A percentile compares a stretch with the other conserved stretches of the same genome.
Evolutionary conservation across 2,113 vertebrate species (phyloP).

Genomic region (Amia ocellicauda): DNA sequence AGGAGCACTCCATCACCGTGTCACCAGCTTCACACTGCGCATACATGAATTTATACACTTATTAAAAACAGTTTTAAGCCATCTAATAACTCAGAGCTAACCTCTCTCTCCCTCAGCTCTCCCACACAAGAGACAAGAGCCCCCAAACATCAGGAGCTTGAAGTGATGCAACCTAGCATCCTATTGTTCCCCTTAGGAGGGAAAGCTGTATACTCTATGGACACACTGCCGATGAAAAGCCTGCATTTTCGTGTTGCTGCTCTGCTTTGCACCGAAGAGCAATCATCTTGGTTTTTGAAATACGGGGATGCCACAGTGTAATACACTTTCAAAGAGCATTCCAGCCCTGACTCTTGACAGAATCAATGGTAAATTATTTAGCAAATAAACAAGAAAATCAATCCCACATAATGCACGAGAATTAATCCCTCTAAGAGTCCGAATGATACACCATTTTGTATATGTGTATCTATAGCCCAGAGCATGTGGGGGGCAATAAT

Average conservation of each 20-base stretch:
- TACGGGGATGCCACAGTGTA: not conserved
- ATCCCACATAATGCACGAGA: constrained; percentile 43
- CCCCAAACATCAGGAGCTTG: too few relatives aligned
- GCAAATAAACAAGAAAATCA: constrained; percentile 66
- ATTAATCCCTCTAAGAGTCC: not conserved
- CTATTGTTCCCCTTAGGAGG: not conserved
- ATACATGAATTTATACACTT: constrained; percentile 19
- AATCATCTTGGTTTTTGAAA: constrained; percentile 14
- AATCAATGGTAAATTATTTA: constrained; percentile 69
- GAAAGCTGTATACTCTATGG: not conserved
- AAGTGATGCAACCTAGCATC: not conserved
- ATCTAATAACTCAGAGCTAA: not conserved
- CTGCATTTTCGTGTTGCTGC: not conserved
- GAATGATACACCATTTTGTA: not conserved
- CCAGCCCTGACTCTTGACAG: not conserved
- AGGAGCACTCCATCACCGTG: constrained; percentile 22
- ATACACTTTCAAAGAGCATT: constrained; percentile 8
- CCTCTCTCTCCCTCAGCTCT: not conserved
- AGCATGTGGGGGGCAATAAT: too few relatives aligned
- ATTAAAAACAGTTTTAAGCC: constrained; percentile 12
- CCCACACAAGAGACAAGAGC: not conserved
- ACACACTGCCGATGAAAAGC: not conserved
- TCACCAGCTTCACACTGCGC: constrained; percentile 4
- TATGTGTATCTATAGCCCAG: not conserved
- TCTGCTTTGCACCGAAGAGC: not conserved